Base-by-base conservation (phyloP, 2,113 vertebrate genomes). In the Scomber japonicus region DNA sequence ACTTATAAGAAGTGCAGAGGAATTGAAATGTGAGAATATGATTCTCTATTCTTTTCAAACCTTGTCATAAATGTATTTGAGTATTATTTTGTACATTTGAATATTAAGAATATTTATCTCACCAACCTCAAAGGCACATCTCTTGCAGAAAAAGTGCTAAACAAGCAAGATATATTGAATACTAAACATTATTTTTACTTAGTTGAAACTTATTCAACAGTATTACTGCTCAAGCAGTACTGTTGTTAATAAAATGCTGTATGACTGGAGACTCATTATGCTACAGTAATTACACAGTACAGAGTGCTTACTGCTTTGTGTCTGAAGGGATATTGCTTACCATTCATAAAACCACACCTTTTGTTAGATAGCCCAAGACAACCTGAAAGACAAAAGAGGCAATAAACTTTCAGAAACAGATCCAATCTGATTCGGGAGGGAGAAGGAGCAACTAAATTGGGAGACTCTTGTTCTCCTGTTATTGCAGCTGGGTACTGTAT, bases 371-470 rank as follows among this genome's bases (percentile, higher is more conserved):
- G 72, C 19, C 59, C 11, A 19, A 78, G 72, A 81, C 63, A 74
- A 66, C 54, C 64, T 21, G 16, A 53, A 84, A 89, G 71, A 90
- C 85, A 89, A 87, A 88, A 44, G 64, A 84, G 78, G 67, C 78
- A 85, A 90, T 88, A 87, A 85, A 75, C 50, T 63, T 49, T 60
- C 27, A 54, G 78, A 69, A 89, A 82, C 27, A 21, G 17, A 66
- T 80, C 70, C 56, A 67, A 90, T 88, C 78, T 84, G 86, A 88
- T 89, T 73, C 10, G 3, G 2, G 50, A 30, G 67, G 55, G 1
- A 15, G 53, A 46, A 27, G 68, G 24, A 55, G 45, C 3, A 21
- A 30, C 65, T 57, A 59, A 78, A 89, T 76, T 61, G 13, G 50
- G 66, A 78, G 17, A 49, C 53, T 75, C 62, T 60, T 79, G 73